These are phyloP conservation scores for Bimastos eiseni DNA, from an alignment of 2,888 invertebrate species.

Conservation along the genomic window DNA sequence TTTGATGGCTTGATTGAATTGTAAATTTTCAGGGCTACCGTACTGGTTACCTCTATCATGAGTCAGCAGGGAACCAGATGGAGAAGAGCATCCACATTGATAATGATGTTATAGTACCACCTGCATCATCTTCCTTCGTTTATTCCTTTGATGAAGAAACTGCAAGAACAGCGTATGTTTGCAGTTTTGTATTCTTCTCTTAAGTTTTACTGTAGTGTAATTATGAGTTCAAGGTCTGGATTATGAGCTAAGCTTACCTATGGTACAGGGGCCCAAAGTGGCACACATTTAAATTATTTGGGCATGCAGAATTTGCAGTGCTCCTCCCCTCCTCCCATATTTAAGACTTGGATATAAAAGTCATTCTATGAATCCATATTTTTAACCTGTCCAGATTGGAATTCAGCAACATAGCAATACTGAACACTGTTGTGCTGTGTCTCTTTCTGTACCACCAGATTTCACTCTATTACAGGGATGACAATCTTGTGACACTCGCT, in stretches of 20 bases:
- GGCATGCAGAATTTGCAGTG: too few relatives aligned
- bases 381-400: neutral
- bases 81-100: constrained; percentile 71
- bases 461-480: too few relatives aligned
- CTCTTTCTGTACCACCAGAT: too few relatives aligned
- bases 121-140: constrained; percentile 84
- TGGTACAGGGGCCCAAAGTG: too few relatives aligned
- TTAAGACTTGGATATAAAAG: too few relatives aligned
- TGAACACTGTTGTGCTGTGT: neutral
- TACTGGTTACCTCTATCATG: constrained; percentile 93
- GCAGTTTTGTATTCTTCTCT: too few relatives aligned
- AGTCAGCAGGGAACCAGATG: constrained; percentile 77
- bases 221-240: neutral
- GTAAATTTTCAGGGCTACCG: constrained; percentile 78
- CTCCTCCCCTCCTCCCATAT: too few relatives aligned
- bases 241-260: neutral
- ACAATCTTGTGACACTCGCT: too few relatives aligned
- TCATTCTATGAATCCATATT: too few relatives aligned
- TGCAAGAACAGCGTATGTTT: constrained; percentile 28
- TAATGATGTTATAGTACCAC: constrained; percentile 92
- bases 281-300: too few relatives aligned
- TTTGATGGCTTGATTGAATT: neutral
- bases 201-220: neutral
- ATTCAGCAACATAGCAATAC: neutral
- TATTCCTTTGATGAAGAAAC: constrained; percentile 52